Evolutionary conservation across 2,888 invertebrate species (phyloP).

Genomic region (Cheilosia impressa): DNA sequence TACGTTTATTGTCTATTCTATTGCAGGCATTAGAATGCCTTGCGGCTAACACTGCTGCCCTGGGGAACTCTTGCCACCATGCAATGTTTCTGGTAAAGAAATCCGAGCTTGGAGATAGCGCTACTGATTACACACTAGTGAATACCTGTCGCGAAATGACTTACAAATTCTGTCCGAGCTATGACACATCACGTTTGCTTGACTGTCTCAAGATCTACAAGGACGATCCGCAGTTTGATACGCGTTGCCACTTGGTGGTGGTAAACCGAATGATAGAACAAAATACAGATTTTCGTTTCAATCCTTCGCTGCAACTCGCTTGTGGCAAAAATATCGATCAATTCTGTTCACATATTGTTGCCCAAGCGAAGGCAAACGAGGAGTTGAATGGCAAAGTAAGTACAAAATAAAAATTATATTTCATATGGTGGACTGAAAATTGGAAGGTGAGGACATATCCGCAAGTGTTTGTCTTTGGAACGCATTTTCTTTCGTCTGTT

Average conservation of each 20-base stretch:
- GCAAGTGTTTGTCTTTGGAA: too few species aligned
- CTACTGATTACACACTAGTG: constrained; percentile 93
- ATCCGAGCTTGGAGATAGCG: constrained; percentile 93
- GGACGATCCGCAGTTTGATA: constrained; percentile 91
- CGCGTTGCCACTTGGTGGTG: constrained; percentile 93
- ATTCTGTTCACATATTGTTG: constrained; percentile 86
- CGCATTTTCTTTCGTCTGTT: too few species aligned
- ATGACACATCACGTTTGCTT: constrained; percentile 88
- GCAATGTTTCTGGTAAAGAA: constrained; percentile 93
- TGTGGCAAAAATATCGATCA: constrained; percentile 93
- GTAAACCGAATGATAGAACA: constrained; percentile 95
- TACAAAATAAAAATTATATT: background rate
- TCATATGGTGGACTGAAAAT: background rate
- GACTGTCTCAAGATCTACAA: constrained; percentile 92
- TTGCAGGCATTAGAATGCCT: constrained; percentile 92
- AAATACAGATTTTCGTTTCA: constrained; percentile 94
- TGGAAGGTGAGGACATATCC: too few species aligned
- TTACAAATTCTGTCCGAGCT: constrained; percentile 91
- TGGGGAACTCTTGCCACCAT: constrained; percentile 89
- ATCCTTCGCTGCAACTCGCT: constrained; percentile 91
- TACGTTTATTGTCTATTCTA: constrained; percentile 1
- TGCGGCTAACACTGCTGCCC: constrained; percentile 86
- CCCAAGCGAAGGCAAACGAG: constrained; percentile 86
- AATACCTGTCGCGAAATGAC: constrained; percentile 94
- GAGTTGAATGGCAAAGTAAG: constrained; percentile 91